A percentile compares a stretch with the other conserved stretches of the same genome.
Conservation (phyloP, 2,113 vertebrate species). For the Atlantisia rogersi region DNA sequence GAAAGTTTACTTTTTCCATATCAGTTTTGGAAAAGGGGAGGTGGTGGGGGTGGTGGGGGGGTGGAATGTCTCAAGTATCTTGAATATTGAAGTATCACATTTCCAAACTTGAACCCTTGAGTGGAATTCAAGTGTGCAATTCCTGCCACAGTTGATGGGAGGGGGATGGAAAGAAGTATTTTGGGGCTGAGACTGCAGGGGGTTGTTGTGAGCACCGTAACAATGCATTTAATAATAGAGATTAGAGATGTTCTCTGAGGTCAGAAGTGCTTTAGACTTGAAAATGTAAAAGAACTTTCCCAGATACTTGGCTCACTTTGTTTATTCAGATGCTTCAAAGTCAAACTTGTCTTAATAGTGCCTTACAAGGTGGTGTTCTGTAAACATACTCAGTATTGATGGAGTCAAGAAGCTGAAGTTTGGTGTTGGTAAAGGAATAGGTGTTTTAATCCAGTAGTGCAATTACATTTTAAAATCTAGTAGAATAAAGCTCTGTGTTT, state of each 20-base stretch:
- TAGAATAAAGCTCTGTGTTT: background rate
- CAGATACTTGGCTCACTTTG: background rate
- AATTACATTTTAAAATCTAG: background rate
- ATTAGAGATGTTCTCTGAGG: background rate
- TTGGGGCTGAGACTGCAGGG: background rate
- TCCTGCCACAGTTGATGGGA: background rate
- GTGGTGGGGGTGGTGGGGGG: too few relatives aligned
- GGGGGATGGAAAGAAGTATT: background rate
- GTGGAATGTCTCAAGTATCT: background rate
- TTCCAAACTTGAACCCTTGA: background rate
- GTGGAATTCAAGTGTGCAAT: background rate
- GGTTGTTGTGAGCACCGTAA: background rate
- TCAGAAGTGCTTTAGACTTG: background rate
- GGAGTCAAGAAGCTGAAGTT: background rate
- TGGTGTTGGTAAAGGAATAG: background rate
- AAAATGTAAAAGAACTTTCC: background rate
- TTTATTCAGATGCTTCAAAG: background rate
- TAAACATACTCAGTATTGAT: background rate
- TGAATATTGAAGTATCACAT: background rate
- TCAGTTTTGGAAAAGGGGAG: fast-evolving
- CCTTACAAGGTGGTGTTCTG: background rate
- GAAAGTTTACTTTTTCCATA: background rate
- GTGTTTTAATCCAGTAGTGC: background rate
- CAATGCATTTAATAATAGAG: background rate
- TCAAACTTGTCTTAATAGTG: background rate